These are phyloP conservation scores for Diadophis punctatus DNA, from an alignment of 2,113 vertebrate species.

Conservation along the genomic window DNA sequence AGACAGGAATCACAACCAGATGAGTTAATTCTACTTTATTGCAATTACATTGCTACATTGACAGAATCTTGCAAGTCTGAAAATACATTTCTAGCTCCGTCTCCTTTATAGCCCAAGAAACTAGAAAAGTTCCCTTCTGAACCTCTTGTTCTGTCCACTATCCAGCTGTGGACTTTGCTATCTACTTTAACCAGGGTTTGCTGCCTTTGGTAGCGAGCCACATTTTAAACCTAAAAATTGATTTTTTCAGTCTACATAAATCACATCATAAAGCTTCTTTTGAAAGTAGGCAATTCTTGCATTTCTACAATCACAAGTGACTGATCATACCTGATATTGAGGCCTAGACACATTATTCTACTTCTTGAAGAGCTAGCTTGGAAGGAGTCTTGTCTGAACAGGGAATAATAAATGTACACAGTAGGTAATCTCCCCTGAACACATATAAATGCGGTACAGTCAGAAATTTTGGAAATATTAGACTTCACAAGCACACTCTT, in stretches of 20 bases:
- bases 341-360: background rate
- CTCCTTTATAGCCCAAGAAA: background rate
- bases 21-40: background rate
- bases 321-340: background rate
- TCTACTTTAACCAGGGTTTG: background rate
- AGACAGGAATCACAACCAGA: background rate
- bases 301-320: background rate
- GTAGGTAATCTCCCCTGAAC: background rate
- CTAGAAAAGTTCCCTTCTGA: background rate
- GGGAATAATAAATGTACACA: background rate
- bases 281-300: background rate
- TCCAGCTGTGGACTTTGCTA: background rate
- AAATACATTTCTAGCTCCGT: background rate
- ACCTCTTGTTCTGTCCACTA: background rate
- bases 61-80: background rate
- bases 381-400: background rate
- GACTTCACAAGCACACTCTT: background rate
- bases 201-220: constrained; percentile 38
- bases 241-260: background rate
- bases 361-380: background rate
- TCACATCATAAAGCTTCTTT: background rate
- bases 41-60: background rate
- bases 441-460: background rate
- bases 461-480: background rate
- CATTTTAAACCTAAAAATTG: background rate